Conservation (phyloP, 2,888 invertebrate genomes). For the Drosophila birchii region DNA sequence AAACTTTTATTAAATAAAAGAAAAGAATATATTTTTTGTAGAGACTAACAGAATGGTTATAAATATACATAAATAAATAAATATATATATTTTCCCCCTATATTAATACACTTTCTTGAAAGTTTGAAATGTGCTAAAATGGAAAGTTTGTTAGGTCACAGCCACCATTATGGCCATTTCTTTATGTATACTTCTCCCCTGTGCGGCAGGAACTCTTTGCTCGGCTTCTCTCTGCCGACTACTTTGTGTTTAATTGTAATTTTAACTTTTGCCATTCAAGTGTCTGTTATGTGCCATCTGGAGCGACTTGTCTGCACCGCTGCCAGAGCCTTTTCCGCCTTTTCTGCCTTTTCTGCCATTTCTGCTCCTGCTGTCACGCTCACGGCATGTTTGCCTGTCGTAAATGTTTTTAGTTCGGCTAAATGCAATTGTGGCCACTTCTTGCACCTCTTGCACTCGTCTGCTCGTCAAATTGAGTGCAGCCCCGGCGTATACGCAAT, state of each 20-base stretch:
- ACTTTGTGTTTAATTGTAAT: conserved; percentile 68
- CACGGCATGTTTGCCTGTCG: conserved; percentile 38
- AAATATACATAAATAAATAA: neutral
- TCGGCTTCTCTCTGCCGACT: conserved; percentile 18
- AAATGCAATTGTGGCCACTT: conserved; percentile 46
- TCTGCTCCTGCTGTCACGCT: conserved; percentile 27
- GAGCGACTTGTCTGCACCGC: conserved; percentile 28
- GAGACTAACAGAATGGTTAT: neutral
- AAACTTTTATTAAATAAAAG: too few relatives aligned
- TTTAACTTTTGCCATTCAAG: conserved; percentile 53
- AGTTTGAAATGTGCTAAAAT: conserved; percentile 1
- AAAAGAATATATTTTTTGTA: neutral
- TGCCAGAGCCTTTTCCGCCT: conserved; percentile 12
- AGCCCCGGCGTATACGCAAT: conserved; percentile 22
- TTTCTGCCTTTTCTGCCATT: conserved; percentile 10
- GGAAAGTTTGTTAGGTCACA: conserved; percentile 11
- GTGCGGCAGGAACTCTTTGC: conserved; percentile 4
- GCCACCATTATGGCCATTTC: neutral
- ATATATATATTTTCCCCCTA: too few relatives aligned
- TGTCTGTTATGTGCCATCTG: conserved; percentile 40
- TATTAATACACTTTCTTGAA: neutral
- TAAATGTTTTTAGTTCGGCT: conserved; percentile 47
- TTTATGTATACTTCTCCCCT: conserved; percentile 9
- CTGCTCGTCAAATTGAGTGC: conserved; percentile 14
- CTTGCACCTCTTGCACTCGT: conserved; percentile 20